Percentiles rank a stretch among this genome's conserved stretches.
Evolutionary conservation across 1,140 invertebrate species (phyloP).

Genomic region (Leucophenga varia): DNA sequence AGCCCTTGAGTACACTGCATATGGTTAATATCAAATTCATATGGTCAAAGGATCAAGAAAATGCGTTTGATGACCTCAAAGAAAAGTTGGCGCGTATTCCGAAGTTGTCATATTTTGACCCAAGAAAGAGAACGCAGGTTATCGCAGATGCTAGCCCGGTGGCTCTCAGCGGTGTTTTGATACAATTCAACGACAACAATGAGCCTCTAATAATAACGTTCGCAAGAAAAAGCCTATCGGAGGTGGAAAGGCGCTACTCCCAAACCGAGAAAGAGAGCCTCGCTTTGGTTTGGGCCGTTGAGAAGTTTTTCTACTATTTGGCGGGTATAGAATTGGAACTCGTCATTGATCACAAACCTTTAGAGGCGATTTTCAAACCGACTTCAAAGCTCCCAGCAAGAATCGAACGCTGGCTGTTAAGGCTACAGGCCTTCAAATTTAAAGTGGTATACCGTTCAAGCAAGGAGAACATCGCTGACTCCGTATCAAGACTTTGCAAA

Average conservation of each 20-base stretch:
- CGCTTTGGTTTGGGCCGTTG: no score
- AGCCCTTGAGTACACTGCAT: slow-evolving; percentile 30
- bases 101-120: slow-evolving; percentile 14
- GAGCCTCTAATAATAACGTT: slow-evolving; percentile 40
- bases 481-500: slow-evolving; percentile 3
- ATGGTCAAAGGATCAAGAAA: slow-evolving; percentile 22
- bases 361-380: slow-evolving; percentile 21
- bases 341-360: slow-evolving; percentile 43
- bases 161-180: slow-evolving; percentile 35
- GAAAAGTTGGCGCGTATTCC: slow-evolving; percentile 24
- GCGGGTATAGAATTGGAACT: slow-evolving; percentile 33
- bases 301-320: slow-evolving; percentile 43
- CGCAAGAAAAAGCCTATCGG: slow-evolving; percentile 48
- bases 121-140: slow-evolving; percentile 12
- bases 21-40: slow-evolving; percentile 28
- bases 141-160: slow-evolving; percentile 47
- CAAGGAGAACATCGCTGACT: slow-evolving; percentile 7
- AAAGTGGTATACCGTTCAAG: slow-evolving; percentile 1
- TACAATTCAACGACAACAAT: slow-evolving; percentile 14
- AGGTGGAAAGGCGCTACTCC: slow-evolving; percentile 48
- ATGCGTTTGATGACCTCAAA: slow-evolving; percentile 33
- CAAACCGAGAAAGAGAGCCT: slow-evolving; percentile 57
- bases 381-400: slow-evolving; percentile 6
- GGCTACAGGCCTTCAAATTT: slow-evolving; percentile 8
- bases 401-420: slow-evolving; percentile 3